Base-by-base conservation (phyloP, 2,797 vertebrate species). In the Catostomus latipinnis region DNA sequence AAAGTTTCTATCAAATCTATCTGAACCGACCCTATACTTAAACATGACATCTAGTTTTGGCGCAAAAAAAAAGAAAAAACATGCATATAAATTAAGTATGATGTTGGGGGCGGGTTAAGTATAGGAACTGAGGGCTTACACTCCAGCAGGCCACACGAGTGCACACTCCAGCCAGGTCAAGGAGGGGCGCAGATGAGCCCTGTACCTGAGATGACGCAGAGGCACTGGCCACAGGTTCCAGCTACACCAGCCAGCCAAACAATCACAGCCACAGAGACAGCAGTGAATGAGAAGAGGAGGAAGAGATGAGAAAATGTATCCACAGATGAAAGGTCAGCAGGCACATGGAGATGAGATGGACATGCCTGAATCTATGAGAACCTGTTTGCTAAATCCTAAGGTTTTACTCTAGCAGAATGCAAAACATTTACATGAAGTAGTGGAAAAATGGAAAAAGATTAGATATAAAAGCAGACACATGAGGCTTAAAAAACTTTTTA, bases 131-230 rank as follows among this genome's bases (percentile, higher is more conserved):
- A 78, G 86, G 90, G 93, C 95, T 98, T 96, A 96, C 94, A 76
- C 94, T 96, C 94, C 92, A 94, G 93, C 95, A 97, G 0, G 93
- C 90, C 85, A 95, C 95, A 18, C 92, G 92, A 90, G 93, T 92
- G 65, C 95, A 97, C 91, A 96, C 65, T 84, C 93, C 93, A 82
- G 92, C 92, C 93, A 95, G 94, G 88, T 91, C 91, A 86, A 90
- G 90, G 85, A 90, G 89, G 87, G 87, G 88, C 87, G 89, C 84
- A 11, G 77, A 14, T 90, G 91, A 90, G 90, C 90, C 94, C 87
- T 74, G 92, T 96, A 96, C 96, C 95, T 96, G 96, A 90, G 90
- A 86, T 80, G 89, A 89, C 77, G 89, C 87, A 3, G 92, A 85
- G 52, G 87, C 84, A 81, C 74, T 83, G 83, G 92, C 89, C 81